Conservation (phyloP, 2,888 invertebrate species). For the Allygus modestus region DNA sequence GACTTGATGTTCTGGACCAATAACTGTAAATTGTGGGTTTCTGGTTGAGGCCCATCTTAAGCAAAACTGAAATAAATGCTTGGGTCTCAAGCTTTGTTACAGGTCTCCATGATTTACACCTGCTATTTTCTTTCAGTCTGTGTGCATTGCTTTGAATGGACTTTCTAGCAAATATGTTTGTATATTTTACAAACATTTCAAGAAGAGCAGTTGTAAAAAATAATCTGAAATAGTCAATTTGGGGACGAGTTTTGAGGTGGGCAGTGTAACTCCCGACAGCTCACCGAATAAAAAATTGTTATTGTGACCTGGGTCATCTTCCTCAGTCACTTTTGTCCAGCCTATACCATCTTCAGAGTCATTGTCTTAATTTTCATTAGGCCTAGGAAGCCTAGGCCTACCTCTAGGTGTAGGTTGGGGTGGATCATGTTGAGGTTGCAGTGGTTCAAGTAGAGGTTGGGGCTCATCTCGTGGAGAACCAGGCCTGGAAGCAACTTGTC, state of each 20-base stretch:
- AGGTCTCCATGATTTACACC: slow-evolving; percentile 23
- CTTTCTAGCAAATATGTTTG: slow-evolving; percentile 7
- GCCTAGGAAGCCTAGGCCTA: neutral
- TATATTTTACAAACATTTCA: slow-evolving; percentile 7
- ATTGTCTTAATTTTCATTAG: neutral
- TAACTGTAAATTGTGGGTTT: slow-evolving; percentile 49
- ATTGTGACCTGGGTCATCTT: slow-evolving; percentile 6
- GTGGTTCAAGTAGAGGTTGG: too few relatives aligned
- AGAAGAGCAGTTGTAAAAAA: neutral
- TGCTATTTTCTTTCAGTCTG: neutral
- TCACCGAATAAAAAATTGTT: neutral
- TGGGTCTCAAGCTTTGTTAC: neutral
- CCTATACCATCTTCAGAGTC: slow-evolving; percentile 20
- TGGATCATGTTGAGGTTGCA: too few relatives aligned
- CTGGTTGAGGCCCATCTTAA: slow-evolving; percentile 46
- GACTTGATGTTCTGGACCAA: neutral
- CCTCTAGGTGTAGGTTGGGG: neutral
- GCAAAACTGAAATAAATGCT: slow-evolving; percentile 18
- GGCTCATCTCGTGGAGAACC: too few relatives aligned
- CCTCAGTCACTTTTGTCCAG: slow-evolving; percentile 11
- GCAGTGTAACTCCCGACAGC: neutral
- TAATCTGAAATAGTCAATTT: neutral
- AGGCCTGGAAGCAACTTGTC: neutral
- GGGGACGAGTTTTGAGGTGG: slow-evolving; percentile 2
- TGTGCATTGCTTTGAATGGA: neutral